phyloP scores from a whole-genome alignment of 2,888 invertebrate genomes.

The Cephus rjabovi region DNA sequence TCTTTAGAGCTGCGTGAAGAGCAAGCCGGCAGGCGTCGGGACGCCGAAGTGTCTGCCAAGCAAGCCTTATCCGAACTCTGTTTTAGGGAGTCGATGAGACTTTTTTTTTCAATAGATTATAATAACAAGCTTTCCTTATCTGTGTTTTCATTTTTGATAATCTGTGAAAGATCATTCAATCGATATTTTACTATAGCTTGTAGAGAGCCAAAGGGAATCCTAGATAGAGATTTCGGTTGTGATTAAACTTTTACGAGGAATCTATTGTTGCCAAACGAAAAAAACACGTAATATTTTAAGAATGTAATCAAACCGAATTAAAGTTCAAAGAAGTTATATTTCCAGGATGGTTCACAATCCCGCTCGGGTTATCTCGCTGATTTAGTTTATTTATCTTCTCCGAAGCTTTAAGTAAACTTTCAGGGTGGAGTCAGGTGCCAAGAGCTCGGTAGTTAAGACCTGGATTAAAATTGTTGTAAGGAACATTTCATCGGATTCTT shows the following conservation, averaged over 20 bases:
- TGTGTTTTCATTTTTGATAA: background rate
- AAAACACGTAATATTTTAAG: background rate
- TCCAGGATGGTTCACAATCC: background rate
- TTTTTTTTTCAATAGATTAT: background rate
- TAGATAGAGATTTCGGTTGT: background rate
- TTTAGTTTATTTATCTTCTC: background rate
- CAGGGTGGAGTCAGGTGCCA: background rate
- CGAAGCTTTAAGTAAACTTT: background rate
- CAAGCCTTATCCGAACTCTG: constrained; percentile 36
- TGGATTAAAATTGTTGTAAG: background rate
- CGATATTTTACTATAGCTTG: background rate
- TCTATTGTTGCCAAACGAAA: background rate
- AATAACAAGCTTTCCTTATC: background rate
- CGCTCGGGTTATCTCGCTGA: background rate
- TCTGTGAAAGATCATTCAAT: background rate
- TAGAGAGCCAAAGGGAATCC: background rate
- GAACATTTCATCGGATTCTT: background rate
- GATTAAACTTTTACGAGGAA: background rate
- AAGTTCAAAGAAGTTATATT: background rate
- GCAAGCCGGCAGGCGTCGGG: constrained; percentile 19
- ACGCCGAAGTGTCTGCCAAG: constrained; percentile 38
- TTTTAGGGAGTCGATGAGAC: background rate
- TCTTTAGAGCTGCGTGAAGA: constrained; percentile 26
- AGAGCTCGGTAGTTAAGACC: background rate
- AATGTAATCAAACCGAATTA: background rate